These are phyloP conservation scores for Drosophila prosaltans DNA, from an alignment of 1,140 invertebrate species.

Conservation along the genomic window DNA sequence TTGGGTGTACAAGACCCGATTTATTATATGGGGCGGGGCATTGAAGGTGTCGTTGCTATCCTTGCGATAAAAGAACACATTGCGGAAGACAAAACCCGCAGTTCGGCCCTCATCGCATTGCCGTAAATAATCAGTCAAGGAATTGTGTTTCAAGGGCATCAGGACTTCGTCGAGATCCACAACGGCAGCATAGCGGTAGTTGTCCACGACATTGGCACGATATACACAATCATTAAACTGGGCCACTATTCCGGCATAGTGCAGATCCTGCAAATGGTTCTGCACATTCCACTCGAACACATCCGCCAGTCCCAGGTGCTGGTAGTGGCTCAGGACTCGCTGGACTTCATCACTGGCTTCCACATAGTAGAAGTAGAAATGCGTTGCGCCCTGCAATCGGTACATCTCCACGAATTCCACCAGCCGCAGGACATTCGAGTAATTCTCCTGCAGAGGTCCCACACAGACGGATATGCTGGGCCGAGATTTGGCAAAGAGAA, in stretches of 20 bases:
- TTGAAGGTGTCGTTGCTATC: conserved; percentile 84
- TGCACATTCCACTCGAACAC: conserved; percentile 86
- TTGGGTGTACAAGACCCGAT: conserved; percentile 84
- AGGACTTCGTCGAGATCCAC: conserved; percentile 87
- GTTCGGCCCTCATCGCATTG: conserved; percentile 81
- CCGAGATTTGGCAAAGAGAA: conserved; percentile 59
- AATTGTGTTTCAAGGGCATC: conserved; percentile 84
- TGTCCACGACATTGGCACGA: conserved; percentile 81
- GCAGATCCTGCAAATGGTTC: conserved; percentile 80
- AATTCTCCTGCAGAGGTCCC: conserved; percentile 87
- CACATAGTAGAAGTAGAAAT: conserved; percentile 88
- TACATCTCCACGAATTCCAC: conserved; percentile 89
- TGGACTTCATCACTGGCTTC: conserved; percentile 84
- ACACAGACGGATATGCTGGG: conserved; percentile 86
- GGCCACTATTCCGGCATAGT: conserved; percentile 86
- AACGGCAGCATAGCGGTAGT: conserved; percentile 84
- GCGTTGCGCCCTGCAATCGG: conserved; percentile 86
- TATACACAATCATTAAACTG: conserved; percentile 87
- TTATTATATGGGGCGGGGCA: conserved; percentile 78
- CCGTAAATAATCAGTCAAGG: conserved; percentile 65
- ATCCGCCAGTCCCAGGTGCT: conserved; percentile 82
- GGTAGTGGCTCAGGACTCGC: conserved; percentile 84
- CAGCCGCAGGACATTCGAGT: conserved; percentile 84
- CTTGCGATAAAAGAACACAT: conserved; percentile 86
- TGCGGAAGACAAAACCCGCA: conserved; percentile 85